These are phyloP conservation scores for Dermochelys coriacea DNA, from an alignment of 2,797 vertebrate species.

Conservation along the genomic window DNA sequence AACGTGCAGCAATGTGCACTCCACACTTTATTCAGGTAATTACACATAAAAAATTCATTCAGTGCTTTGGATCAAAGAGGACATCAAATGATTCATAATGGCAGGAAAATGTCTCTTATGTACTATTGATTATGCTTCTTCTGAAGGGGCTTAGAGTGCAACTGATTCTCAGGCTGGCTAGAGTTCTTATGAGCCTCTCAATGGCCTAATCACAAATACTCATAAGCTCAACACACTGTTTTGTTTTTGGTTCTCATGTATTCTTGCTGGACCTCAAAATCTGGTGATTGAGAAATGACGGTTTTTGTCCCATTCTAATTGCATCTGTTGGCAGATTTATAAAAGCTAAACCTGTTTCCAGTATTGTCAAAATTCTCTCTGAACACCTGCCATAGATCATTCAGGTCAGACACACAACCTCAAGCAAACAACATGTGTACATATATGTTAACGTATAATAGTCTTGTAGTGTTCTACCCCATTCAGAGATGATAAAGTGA, in stretches of 20 bases:
- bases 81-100: constrained; percentile 16
- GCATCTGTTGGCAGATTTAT: constrained; percentile 17
- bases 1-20: not conserved
- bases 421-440: not conserved
- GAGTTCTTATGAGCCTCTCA: not conserved
- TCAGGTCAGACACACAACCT: not conserved
- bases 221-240: not conserved
- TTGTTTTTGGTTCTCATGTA: not conserved
- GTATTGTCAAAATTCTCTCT: not conserved
- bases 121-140: not conserved
- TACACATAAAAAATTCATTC: constrained; percentile 22
- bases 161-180: not conserved
- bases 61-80: constrained; percentile 13
- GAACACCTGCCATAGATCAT: not conserved
- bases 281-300: not conserved
- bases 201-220: not conserved
- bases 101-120: not conserved
- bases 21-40: not conserved
- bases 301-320: not conserved
- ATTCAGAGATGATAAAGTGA: not conserved
- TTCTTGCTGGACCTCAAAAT: not conserved
- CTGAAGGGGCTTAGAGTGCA: not conserved
- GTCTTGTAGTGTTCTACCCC: not conserved
- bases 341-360: not conserved
- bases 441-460: not conserved